Evolutionary conservation across 2,113 vertebrate genomes (phyloP).

Genomic region (Antechinus stuartii): DNA sequence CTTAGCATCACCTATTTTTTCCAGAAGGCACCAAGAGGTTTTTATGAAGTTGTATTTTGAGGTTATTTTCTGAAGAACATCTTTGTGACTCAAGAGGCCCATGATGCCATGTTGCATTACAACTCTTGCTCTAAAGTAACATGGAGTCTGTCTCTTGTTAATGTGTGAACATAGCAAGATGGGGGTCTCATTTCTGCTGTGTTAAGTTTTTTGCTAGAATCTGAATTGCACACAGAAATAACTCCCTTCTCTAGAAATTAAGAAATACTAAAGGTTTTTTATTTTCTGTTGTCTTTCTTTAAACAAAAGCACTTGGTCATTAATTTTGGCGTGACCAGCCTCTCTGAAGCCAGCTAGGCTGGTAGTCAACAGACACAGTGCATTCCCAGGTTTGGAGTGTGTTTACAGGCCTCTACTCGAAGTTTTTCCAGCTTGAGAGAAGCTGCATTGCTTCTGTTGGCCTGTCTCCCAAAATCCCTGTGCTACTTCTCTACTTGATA

Average conservation of each 20-base stretch:
- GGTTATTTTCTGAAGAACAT: conserved; percentile 40
- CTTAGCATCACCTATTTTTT: conserved; percentile 38
- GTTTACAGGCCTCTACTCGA: not conserved
- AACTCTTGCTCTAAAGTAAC: conserved; percentile 13
- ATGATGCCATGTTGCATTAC: conserved; percentile 14
- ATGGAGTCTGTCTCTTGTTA: not conserved
- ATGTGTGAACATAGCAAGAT: conserved; percentile 13
- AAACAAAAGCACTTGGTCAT: not conserved
- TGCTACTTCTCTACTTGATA: not conserved
- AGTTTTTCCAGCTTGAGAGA: not conserved
- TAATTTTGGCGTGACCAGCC: not conserved
- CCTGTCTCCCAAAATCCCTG: not conserved
- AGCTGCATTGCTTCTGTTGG: not conserved
- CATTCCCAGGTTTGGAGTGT: not conserved
- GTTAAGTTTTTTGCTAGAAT: not conserved
- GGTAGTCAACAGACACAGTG: not conserved
- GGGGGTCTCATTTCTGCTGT: conserved; percentile 26
- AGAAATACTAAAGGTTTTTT: not conserved
- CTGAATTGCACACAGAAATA: not conserved
- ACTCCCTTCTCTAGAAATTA: not conserved
- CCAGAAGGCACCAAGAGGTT: conserved; percentile 10
- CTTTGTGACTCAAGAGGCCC: conserved; percentile 19
- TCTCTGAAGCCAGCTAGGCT: not conserved
- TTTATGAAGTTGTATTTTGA: conserved; percentile 12
- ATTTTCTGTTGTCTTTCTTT: not conserved